phyloP scores from a whole-genome alignment of 1,140 invertebrate genomes.

The Brachionus calyciflorus region DNA sequence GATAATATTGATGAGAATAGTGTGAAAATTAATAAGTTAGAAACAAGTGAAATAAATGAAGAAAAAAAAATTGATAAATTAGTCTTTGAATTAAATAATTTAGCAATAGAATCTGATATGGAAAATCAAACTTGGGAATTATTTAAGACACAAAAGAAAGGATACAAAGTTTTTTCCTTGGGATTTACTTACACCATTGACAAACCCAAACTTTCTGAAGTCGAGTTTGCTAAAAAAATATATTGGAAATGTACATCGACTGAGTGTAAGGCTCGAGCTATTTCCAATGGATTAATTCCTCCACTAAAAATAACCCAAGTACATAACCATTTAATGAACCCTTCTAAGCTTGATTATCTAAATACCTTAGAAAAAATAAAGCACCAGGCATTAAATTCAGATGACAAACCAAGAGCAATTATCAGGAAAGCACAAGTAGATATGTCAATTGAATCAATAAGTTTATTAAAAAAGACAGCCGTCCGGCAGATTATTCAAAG shows the following conservation, averaged over 20 bases:
- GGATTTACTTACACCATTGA: slow-evolving; percentile 13
- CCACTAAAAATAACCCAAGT: neutral
- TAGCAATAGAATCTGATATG: no score
- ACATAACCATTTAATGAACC: neutral
- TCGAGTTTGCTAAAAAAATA: neutral
- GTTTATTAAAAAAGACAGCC: neutral
- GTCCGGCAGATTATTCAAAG: neutral
- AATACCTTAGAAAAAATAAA: neutral
- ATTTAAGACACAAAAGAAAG: neutral
- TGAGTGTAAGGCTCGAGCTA: neutral
- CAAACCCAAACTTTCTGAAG: neutral
- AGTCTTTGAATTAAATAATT: no score
- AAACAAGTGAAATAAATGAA: no score
- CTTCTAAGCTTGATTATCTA: neutral
- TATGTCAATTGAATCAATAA: neutral
- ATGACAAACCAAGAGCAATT: neutral
- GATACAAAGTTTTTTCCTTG: neutral
- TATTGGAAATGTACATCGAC: neutral
- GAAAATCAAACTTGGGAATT: neutral
- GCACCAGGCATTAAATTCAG: neutral
- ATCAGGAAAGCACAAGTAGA: neutral
- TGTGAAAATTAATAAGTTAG: no score
- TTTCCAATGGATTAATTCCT: slow-evolving; percentile 5
- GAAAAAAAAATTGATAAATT: no score
- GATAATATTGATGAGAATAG: no score